phyloP scores from a whole-genome alignment of 2,113 vertebrate species.

The Actenoides lindsayi region DNA sequence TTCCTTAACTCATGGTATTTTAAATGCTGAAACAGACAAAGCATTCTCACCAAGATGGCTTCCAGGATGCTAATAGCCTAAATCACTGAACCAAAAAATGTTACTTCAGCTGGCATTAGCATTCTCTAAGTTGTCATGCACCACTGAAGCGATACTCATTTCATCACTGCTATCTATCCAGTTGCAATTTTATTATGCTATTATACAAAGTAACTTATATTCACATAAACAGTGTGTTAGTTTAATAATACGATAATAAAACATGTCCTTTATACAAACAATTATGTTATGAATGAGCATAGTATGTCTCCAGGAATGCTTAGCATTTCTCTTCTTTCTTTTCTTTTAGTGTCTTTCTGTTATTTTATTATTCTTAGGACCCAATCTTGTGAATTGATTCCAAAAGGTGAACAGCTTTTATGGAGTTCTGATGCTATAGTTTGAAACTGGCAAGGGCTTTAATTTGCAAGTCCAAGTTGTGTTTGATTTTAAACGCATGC shows the following conservation, averaged over 20 bases:
- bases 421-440: neutral
- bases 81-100: slow-evolving; percentile 19
- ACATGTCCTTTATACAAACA: neutral
- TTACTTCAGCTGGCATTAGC: slow-evolving; percentile 16
- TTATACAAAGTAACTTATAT: neutral
- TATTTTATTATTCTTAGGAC: neutral
- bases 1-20: neutral
- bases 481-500: neutral
- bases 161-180: neutral
- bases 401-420: neutral
- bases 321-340: neutral
- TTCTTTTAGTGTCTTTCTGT: neutral
- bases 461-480: neutral
- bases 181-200: neutral
- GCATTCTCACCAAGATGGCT: neutral
- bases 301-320: neutral
- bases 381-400: neutral
- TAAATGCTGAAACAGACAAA: neutral
- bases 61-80: neutral
- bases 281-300: neutral
- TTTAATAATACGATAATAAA: slow-evolving; percentile 27
- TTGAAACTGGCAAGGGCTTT: neutral
- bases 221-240: neutral
- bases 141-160: slow-evolving; percentile 4
- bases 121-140: neutral